Conservation (phyloP, 2,113 vertebrate genomes). For the Cyprinus carpio region DNA sequence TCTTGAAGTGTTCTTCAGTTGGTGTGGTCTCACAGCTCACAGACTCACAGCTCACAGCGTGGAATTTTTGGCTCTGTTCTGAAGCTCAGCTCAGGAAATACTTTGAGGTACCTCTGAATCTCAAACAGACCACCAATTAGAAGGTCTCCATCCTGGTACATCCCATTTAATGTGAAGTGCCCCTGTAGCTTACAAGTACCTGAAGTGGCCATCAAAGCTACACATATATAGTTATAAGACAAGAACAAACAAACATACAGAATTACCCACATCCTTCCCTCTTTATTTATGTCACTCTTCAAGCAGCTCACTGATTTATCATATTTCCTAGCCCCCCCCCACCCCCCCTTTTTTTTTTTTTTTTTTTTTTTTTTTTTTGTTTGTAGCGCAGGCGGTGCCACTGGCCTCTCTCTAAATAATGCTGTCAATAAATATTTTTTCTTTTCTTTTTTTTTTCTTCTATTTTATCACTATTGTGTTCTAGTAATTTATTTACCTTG, state of each 20-base stretch:
- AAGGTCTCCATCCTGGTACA: slow-evolving; percentile 61
- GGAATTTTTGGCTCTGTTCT: slow-evolving; percentile 61
- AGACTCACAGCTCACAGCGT: slow-evolving; percentile 64
- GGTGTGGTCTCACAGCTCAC: not conserved
- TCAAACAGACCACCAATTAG: slow-evolving; percentile 68
- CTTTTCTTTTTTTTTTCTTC: too few relatives aligned
- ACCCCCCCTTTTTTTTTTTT: not conserved
- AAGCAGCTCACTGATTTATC: not conserved
- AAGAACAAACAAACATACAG: slow-evolving; percentile 20
- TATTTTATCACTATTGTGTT: too few relatives aligned
- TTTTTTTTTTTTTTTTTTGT: not conserved
- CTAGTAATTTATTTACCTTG: too few relatives aligned
- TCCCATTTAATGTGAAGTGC: slow-evolving; percentile 50
- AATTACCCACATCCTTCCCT: slow-evolving; percentile 3
- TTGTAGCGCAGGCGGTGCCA: not conserved
- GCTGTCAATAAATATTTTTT: not conserved
- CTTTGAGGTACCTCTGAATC: slow-evolving; percentile 60
- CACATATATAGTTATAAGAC: not conserved
- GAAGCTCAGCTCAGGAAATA: slow-evolving; percentile 60
- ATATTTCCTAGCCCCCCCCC: too few relatives aligned
- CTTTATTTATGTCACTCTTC: not conserved
- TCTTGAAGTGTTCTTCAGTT: not conserved
- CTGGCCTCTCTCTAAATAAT: not conserved
- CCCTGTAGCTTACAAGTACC: slow-evolving; percentile 52
- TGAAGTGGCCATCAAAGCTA: not conserved